Evolutionary conservation across 2,888 invertebrate genomes (phyloP), one percentile per base, ranked within the genome.

Genomic region (Eupelmus urozonus): DNA sequence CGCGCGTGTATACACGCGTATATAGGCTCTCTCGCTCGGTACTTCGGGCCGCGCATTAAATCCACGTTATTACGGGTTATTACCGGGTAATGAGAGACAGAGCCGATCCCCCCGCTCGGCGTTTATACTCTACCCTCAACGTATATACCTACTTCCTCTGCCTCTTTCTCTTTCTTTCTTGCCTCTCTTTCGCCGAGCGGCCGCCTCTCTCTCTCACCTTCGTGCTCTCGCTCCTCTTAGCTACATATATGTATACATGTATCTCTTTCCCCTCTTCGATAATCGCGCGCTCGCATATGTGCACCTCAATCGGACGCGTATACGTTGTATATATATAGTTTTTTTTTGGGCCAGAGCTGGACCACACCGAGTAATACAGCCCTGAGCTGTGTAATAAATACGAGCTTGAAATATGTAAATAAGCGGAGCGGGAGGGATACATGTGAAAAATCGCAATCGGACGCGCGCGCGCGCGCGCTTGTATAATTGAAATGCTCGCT

Each of bases 61-160:
- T 85, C 83, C 84, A 85, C 84, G 85, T 87, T 86, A 86, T 87
- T 87, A 86, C 83, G 80, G 87, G 86, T 86, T 85, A 87, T 86
- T 86, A 86, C 85, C 81, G 79, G 76, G 85, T 87, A 87, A 87
- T 87, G 84, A 85, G 85, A 85, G 85, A 65, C 49, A 86, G 85
- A 86, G 83, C 82, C 82, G 2, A 20, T 18, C 83, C 81, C 78
- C 83, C 84, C 83, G 83, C 80, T 80, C 82, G 81, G 81, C 85
- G 84, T 84, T 85, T 85, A 85, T 82, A 83, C 83, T 81, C 76
- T 71, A 57, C 59, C 16, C 1, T 59, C n/a, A 16, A 27, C 40
- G n/a, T n/a, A n/a, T n/a, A n/a, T n/a, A n/a, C n/a, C n/a, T n/a
- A n/a, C 40, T 51, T 45, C 13, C 34, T 9, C 20, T 27, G 3